phyloP scores from a whole-genome alignment of 2,113 vertebrate genomes.

The Tautogolabrus adspersus region DNA sequence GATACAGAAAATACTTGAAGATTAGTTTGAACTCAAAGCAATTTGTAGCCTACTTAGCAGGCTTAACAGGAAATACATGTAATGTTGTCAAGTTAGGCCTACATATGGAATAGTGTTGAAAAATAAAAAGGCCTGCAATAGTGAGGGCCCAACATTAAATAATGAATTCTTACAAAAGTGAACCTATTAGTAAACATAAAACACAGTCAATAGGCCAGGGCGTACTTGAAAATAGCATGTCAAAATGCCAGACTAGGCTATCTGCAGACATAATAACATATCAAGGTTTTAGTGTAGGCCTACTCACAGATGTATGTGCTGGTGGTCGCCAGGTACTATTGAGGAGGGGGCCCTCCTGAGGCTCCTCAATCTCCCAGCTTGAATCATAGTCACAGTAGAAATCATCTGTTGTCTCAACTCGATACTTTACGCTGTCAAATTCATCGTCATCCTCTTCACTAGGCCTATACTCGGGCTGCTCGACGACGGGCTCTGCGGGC shows the following conservation, averaged over 20 bases:
- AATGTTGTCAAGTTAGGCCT: too few species aligned
- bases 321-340: too few species aligned
- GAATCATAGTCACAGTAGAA: constrained; percentile 72
- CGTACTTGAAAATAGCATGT: too few species aligned
- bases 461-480: too few species aligned
- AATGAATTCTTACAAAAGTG: background rate
- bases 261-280: too few species aligned
- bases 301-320: background rate
- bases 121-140: too few species aligned
- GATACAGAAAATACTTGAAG: background rate
- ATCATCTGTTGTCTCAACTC: constrained; percentile 32
- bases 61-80: too few species aligned
- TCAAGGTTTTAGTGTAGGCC: too few species aligned
- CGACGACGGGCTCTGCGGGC: rapidly evolving
- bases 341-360: rapidly evolving
- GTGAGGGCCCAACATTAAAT: background rate
- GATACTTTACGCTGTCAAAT: background rate
- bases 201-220: too few species aligned
- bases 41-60: too few species aligned
- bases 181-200: too few species aligned
- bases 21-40: background rate
- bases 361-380: constrained; percentile 67
- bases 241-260: too few species aligned
- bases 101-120: background rate
- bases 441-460: background rate